Evolutionary conservation across 2,797 vertebrate species (phyloP).

Genomic region (Urophycis tenuis): DNA sequence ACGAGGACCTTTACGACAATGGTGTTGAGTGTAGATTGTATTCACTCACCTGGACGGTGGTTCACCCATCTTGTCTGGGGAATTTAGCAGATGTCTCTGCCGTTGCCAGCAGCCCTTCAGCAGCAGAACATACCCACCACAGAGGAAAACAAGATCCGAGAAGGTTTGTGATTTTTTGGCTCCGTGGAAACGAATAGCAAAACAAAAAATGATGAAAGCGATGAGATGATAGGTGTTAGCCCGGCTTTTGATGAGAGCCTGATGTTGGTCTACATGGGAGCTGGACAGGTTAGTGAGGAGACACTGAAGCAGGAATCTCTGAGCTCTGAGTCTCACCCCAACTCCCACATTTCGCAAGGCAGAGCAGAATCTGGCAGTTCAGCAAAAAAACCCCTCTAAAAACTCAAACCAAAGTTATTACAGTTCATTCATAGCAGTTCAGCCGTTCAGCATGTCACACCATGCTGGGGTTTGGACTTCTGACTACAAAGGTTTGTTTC

Average conservation of each 20-base stretch:
- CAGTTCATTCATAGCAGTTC: too few relatives aligned
- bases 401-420: too few relatives aligned
- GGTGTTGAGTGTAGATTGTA: neutral
- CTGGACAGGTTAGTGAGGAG: constrained; percentile 58
- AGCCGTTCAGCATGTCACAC: too few relatives aligned
- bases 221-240: constrained; percentile 24
- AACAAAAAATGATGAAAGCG: too few relatives aligned
- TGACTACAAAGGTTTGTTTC: neutral
- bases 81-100: constrained; percentile 51
- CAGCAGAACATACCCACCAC: constrained; percentile 35
- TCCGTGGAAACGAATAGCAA: too few relatives aligned
- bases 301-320: constrained; percentile 6
- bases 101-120: constrained; percentile 41
- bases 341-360: constrained; percentile 14
- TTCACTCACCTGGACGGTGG: constrained; percentile 57
- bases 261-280: constrained; percentile 42
- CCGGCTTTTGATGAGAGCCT: constrained; percentile 26
- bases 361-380: neutral
- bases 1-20: neutral
- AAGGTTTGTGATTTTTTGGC: neutral
- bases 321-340: constrained; percentile 28
- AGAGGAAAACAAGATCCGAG: constrained; percentile 8
- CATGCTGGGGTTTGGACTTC: too few relatives aligned
- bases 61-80: constrained; percentile 55
- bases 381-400: too few relatives aligned